Evolutionary conservation across 2,888 invertebrate species (phyloP), one percentile per base, ranked within the genome.

Genomic region (Baccha elongata): DNA sequence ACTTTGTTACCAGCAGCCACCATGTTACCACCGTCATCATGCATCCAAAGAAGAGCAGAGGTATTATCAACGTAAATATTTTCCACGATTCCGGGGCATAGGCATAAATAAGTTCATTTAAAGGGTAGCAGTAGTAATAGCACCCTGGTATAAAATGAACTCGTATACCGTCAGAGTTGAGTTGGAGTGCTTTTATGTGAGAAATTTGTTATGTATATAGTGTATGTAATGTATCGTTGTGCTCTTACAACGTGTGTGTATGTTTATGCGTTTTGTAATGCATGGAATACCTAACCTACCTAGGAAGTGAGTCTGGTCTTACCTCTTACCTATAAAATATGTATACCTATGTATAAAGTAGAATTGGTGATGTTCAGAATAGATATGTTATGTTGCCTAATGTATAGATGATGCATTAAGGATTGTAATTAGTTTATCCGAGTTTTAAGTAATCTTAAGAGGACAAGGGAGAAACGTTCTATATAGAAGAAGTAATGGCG

Each of bases 71-170:
- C 71, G 76, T 67, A 80, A 64, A 71, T 53, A 67, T 76, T 72
- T 67, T 76, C 76, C 71, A 81, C 65, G 71, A 75, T 76, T 65
- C 58, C 32, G 19, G 40, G 75, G 58, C 44, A 71, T 53, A 55
- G 60, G 72, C 71, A 72, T 72, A 83, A 76, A 83, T 83, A 83
- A 83, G 76, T 83, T 76, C 76, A 83, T 83, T 83, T 83, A 62
- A 62, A 26, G 46, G 40, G 35, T 48, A 68, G 74, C 35, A 15
- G 17, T 40, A 44, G 72, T 19, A 52, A 46, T n/a, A 46, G 32
- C 15, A 35, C 3, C 35, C 13, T 35, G 17, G 44, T 11, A 37
- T 58, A 3, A 7, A 35, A 46, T 48, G 11, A 37, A 48, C 32
- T 46, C 44, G n/a, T 23, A 46, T 40, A n/a, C 29, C 29, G 42